Evolutionary conservation across 2,888 invertebrate species (phyloP), one percentile per base, ranked within the genome.

Genomic region (Sphinx pinastri): DNA sequence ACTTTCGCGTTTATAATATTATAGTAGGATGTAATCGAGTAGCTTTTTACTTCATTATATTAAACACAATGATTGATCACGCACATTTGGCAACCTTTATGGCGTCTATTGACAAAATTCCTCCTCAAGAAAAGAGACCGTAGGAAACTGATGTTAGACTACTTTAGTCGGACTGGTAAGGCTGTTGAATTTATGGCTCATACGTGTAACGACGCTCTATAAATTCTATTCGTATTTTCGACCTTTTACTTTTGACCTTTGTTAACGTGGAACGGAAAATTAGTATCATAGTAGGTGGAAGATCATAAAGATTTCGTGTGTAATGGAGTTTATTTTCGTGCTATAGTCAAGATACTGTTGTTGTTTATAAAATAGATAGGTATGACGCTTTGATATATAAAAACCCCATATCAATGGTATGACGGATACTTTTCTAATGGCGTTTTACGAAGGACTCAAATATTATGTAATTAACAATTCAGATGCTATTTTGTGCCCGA

Each of bases 151-250:
- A 83, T 84, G 74, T 72, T 77, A 79, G 80, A 81, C 84, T 82
- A 86, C 85, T 87, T 85, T 81, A 81, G 80, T 77, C 72, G 80
- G 81, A 80, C 85, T 81, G 79, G 81, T 84, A 81, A 85, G 77
- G 76, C 82, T 76, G 69, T 72, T 74, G 81, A 86, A 88, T 88
- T 88, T 87, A 88, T 88, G 71, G 81, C 76, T 74, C 75, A 77
- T 81, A 85, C 87, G 87, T 87, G 87, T 75, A 82, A 79, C 83
- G 77, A 82, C 80, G 82, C 80, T 84, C 82, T 78, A 85, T 86
- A 86, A 84, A 84, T 85, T 81, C 77, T 70, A 73, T 70, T 68
- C 71, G 70, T 69, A 67, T 72, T 69, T 75, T 49, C 47, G 49
- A 47, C 25, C 49, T 63, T 63, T 63, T 63, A 63, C 63, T 63